Percentiles rank a stretch among this genome's conserved stretches.
Evolutionary conservation across 2,888 invertebrate species (phyloP).

Genomic region (Listrodromus nycthemerus): DNA sequence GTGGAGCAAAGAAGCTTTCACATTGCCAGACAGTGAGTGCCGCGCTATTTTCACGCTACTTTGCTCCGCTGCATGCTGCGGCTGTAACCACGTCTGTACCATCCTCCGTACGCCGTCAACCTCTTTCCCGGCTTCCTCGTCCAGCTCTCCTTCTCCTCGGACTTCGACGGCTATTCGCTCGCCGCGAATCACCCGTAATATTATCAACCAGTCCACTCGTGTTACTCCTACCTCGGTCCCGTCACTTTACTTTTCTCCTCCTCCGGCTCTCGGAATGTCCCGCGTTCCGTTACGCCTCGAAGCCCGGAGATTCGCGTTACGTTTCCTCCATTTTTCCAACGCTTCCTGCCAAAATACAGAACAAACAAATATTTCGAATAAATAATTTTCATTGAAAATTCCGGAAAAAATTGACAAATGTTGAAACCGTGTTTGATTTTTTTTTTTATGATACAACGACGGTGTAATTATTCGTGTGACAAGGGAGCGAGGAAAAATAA

Average conservation of each 20-base stretch:
- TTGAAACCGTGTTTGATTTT: too few relatives aligned
- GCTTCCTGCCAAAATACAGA: neutral
- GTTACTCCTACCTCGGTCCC: neutral
- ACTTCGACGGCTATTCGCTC: neutral
- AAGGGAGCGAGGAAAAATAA: too few relatives aligned
- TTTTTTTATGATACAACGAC: too few relatives aligned
- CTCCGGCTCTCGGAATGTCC: neutral
- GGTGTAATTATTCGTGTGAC: too few relatives aligned
- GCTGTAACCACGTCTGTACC: neutral
- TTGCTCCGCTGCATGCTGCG: constrained; percentile 37
- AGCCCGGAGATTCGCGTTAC: neutral
- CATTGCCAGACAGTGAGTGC: constrained; percentile 83
- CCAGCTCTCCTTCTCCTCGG: constrained; percentile 10
- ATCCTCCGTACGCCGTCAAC: neutral
- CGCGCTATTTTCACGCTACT: constrained; percentile 80
- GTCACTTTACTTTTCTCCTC: neutral
- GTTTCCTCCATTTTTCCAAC: neutral
- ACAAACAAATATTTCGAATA: too few relatives aligned
- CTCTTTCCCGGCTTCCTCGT: neutral
- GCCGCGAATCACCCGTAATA: constrained; percentile 11
- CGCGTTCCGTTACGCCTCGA: neutral
- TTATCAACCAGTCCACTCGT: neutral
- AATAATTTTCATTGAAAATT: too few relatives aligned
- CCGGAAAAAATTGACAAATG: too few relatives aligned
- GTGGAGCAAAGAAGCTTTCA: constrained; percentile 76